Conservation (phyloP, 2,113 vertebrate genomes). For the Oreocharis arfaki region DNA sequence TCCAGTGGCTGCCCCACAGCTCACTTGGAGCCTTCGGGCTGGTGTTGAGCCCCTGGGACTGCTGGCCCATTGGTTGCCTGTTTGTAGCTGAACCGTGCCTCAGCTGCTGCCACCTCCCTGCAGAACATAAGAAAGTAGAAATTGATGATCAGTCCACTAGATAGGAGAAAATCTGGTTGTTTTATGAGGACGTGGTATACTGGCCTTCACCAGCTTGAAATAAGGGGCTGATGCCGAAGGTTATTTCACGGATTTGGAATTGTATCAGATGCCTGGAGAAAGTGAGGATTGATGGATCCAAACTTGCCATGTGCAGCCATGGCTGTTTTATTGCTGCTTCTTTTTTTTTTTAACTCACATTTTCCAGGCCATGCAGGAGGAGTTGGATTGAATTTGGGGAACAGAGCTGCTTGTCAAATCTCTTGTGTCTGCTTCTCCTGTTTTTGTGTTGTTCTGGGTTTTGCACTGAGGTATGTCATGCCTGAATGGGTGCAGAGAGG, state of each 20-base stretch:
- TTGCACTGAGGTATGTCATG: neutral
- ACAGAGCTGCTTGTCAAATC: neutral
- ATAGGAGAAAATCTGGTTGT: neutral
- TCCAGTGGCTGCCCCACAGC: accelerated
- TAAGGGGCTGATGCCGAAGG: neutral
- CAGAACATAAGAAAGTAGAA: neutral
- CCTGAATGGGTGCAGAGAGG: neutral
- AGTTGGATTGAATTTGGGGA: neutral
- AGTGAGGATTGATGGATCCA: neutral
- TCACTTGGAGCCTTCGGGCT: neutral
- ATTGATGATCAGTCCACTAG: neutral
- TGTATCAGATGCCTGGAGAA: neutral
- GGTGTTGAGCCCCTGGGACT: neutral
- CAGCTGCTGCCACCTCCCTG: neutral
- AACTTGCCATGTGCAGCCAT: neutral
- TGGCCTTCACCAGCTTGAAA: neutral
- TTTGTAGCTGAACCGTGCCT: neutral
- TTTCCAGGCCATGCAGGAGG: neutral
- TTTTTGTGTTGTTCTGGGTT: neutral
- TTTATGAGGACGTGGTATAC: neutral
- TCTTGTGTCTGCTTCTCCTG: neutral
- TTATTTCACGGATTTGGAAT: neutral
- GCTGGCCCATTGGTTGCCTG: neutral
- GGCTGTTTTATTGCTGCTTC: neutral
- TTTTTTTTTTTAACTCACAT: accelerated